Evolutionary conservation across 1,140 invertebrate species (phyloP).

Genomic region (Caligus rogercresseyi): DNA sequence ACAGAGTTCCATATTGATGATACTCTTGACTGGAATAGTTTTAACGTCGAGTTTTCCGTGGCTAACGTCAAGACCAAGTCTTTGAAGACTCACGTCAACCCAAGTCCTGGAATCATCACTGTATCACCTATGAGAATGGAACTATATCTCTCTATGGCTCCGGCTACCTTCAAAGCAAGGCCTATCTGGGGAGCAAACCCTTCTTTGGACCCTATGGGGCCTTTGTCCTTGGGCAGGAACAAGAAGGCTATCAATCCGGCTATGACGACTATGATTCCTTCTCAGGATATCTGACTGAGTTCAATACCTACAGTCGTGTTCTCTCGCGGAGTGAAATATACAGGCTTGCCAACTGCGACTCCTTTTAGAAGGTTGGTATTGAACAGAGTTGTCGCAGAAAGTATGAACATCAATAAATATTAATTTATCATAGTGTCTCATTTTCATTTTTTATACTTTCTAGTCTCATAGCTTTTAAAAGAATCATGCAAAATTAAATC

Average conservation of each 20-base stretch:
- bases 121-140: neutral
- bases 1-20: conserved; percentile 2
- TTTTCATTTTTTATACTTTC: too few species aligned
- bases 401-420: too few species aligned
- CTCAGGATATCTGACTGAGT: neutral
- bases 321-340: neutral
- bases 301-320: neutral
- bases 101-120: conserved; percentile 6
- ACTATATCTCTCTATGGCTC: neutral
- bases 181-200: neutral
- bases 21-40: neutral
- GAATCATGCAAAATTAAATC: too few species aligned
- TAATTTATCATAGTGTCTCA: too few species aligned
- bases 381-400: too few species aligned
- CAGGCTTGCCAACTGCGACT: neutral
- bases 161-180: neutral
- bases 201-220: neutral
- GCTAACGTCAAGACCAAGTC: conserved; percentile 8
- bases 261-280: conserved; percentile 9
- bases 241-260: conserved; percentile 2
- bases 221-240: conserved; percentile 6
- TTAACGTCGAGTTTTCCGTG: conserved; percentile 2
- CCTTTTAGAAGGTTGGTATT: neutral
- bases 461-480: too few species aligned
- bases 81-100: neutral